Percentiles rank a stretch among this genome's conserved stretches.
Conservation (phyloP, 2,888 invertebrate genomes). For the Cistogaster globosa region DNA sequence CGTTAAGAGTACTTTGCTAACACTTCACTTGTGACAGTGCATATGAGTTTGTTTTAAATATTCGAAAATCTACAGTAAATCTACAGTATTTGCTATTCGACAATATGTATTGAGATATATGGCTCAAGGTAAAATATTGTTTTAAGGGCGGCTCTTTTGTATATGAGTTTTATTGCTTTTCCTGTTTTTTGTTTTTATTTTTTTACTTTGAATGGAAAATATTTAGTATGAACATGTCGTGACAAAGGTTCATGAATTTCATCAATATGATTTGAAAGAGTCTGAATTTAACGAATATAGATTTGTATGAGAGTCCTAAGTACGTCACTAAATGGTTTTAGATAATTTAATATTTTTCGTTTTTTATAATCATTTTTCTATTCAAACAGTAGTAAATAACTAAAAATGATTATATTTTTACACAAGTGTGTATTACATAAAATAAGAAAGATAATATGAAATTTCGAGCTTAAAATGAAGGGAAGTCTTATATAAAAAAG, state of each 20-base stretch:
- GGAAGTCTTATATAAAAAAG: too few species aligned
- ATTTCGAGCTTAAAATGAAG: too few species aligned
- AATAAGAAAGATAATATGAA: too few species aligned
- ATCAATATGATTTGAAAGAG: constrained; percentile 28
- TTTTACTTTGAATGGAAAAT: background rate
- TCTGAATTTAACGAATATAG: constrained; percentile 15
- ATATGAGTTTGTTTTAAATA: constrained; percentile 46
- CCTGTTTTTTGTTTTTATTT: background rate
- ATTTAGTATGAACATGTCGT: constrained; percentile 45
- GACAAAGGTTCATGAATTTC: constrained; percentile 45
- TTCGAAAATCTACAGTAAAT: constrained; percentile 7
- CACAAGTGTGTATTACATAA: too few species aligned
- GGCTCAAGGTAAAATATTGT: constrained; percentile 50
- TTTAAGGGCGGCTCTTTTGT: constrained; percentile 63
- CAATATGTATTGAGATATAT: constrained; percentile 29
- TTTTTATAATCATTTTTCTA: too few species aligned
- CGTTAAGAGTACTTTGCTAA: constrained; percentile 52
- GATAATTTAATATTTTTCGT: too few species aligned
- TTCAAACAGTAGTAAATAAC: too few species aligned
- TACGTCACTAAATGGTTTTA: background rate
- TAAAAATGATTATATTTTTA: too few species aligned
- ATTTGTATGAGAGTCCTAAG: background rate
- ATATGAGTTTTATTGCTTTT: constrained; percentile 18
- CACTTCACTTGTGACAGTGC: constrained; percentile 62
- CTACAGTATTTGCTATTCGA: background rate